Conservation (phyloP, 2,797 vertebrate genomes). For the Aplochiton taeniatus region DNA sequence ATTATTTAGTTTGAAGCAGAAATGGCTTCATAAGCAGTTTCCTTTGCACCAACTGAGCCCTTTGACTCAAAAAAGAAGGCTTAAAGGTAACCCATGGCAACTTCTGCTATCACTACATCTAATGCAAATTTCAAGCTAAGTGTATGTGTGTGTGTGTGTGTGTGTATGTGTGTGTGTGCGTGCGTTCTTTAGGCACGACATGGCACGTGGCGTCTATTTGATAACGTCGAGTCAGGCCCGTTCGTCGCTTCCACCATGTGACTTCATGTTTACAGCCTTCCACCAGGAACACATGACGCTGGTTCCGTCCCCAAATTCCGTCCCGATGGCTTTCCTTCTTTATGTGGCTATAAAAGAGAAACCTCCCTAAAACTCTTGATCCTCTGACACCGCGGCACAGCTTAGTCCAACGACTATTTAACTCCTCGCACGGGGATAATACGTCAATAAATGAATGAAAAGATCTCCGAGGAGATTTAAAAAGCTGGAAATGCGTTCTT, state of each 20-base stretch:
- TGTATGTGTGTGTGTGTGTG: conserved; percentile 4
- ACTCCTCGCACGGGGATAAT: conserved; percentile 45
- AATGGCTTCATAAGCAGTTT: no score
- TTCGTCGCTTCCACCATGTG: conserved; percentile 20
- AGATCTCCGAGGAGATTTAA: conserved; percentile 61
- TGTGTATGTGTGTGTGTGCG: conserved; percentile 16
- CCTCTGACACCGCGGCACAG: conserved; percentile 39
- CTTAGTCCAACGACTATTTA: conserved; percentile 37
- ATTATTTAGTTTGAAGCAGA: no score
- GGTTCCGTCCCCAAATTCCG: conserved; percentile 45
- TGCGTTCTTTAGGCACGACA: conserved; percentile 16
- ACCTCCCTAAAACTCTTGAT: conserved; percentile 36
- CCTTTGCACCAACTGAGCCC: no score
- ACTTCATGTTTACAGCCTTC: conserved; percentile 45
- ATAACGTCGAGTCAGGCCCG: conserved; percentile 7
- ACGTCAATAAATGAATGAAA: conserved; percentile 48
- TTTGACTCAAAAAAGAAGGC: no score
- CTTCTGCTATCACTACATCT: no score
- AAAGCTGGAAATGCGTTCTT: conserved; percentile 58
- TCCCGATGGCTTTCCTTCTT: conserved; percentile 46
- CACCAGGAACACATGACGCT: conserved; percentile 52
- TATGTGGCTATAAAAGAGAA: conserved; percentile 51
- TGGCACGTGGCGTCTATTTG: conserved; percentile 6
- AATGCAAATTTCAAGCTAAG: no score
- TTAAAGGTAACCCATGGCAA: no score